These are phyloP conservation scores for Ischnura elegans DNA, from an alignment of 2,888 invertebrate genomes.

Conservation along the genomic window DNA sequence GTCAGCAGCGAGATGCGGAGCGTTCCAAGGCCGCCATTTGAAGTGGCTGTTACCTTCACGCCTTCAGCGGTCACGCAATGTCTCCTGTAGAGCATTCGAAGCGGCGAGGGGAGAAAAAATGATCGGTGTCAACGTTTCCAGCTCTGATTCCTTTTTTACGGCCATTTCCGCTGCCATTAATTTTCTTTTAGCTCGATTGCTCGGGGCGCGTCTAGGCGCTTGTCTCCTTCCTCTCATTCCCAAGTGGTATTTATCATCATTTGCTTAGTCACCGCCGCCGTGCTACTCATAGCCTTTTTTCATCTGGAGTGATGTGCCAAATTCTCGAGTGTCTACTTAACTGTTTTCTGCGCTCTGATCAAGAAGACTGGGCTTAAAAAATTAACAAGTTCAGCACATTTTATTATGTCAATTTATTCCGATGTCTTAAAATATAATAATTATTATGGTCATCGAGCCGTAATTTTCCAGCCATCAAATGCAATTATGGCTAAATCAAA, in stretches of 20 bases:
- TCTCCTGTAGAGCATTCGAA: neutral
- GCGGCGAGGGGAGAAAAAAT: neutral
- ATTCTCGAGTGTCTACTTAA: slow-evolving; percentile 9
- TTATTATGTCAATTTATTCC: too few relatives aligned
- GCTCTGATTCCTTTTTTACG: neutral
- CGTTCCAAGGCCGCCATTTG: slow-evolving; percentile 39
- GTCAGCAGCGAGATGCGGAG: neutral
- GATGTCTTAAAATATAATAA: too few relatives aligned
- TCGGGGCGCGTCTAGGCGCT: neutral
- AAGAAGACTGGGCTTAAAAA: neutral
- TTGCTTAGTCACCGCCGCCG: slow-evolving; percentile 40
- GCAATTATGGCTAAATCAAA: too few relatives aligned
- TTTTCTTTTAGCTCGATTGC: slow-evolving; percentile 42
- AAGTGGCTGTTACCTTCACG: neutral
- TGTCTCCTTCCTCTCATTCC: slow-evolving; percentile 21
- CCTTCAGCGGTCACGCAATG: slow-evolving; percentile 45
- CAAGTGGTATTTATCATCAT: slow-evolving; percentile 23
- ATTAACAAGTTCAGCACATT: neutral
- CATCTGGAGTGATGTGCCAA: slow-evolving; percentile 19
- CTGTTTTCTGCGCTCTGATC: neutral
- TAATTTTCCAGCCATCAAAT: too few relatives aligned
- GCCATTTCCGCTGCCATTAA: slow-evolving; percentile 30
- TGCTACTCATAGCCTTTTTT: slow-evolving; percentile 13
- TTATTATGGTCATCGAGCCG: too few relatives aligned
- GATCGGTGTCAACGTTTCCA: slow-evolving; percentile 54